Base-by-base conservation (phyloP, 2,888 invertebrate species). In the Pammene fasciana region DNA sequence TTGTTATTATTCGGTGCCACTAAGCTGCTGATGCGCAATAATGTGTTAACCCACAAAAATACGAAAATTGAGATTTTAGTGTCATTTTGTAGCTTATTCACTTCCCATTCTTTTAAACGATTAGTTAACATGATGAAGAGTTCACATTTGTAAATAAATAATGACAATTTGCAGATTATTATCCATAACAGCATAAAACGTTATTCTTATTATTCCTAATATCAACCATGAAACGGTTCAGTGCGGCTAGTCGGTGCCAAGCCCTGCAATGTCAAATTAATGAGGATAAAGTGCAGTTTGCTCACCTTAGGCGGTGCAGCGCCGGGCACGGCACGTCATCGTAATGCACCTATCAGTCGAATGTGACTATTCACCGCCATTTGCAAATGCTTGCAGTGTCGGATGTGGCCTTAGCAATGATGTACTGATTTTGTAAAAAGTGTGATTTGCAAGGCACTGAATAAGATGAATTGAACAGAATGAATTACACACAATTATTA, bases 291-390 rank as follows among this genome's bases (percentile, higher is more conserved):
- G 73, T 73, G 74, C 52, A 59, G 18, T 38, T 74, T 75, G 73
- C 78, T 78, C 78, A 78, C 79, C 79, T 74, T 62, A 71, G 75
- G 73, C 38, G 45, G 26, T 54, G 34, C 34, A 54, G 11, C 18
- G 18, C 45, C 36, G 68, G 76, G 77, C 79, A 77, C 82, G 77
- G 75, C 75, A 74, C 72, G 75, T 75, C 74, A 74, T 74, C 74
- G 73, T 87, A 86, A 88, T 88, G 88, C 84, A 86, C 81, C 86
- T 83, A 82, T 87, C 86, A 86, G 80, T 79, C 80, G 75, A 75
- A 81, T 84, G 86, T 86, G 85, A 84, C 75, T 74, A 34, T 54
- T 36, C 8, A 75, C 77, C 82, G 76, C 82, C 84, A 88, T 89
- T 90, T 88, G 85, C 83, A 82, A 85, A 87, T 64, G 64, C 54